phyloP scores from a whole-genome alignment of 2,797 vertebrate genomes.

The Sebastes miniatus region DNA sequence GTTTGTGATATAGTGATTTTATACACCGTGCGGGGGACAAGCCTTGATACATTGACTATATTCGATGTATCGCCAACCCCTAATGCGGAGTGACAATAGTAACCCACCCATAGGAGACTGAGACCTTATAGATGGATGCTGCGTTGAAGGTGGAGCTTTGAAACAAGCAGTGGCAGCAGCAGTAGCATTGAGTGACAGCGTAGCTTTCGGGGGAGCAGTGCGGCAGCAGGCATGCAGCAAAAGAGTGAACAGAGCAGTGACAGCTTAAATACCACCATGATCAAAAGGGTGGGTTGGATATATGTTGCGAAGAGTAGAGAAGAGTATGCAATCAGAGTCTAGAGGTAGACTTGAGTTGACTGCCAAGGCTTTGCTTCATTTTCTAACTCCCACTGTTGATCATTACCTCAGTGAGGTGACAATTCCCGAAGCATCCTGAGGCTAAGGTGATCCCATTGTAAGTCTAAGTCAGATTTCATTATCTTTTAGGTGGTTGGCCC shows the following conservation, averaged over 20 bases:
- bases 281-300: background rate
- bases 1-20: too few relatives aligned
- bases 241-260: background rate
- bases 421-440: too few relatives aligned
- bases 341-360: background rate
- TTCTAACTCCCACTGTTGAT: background rate
- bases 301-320: background rate
- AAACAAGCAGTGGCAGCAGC: background rate
- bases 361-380: background rate
- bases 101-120: background rate
- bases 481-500: background rate
- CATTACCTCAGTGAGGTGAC: background rate
- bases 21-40: too few relatives aligned
- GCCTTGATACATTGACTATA: too few relatives aligned
- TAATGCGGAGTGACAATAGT: background rate
- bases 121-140: background rate
- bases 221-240: background rate
- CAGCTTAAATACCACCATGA: background rate
- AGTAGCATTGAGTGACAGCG: background rate
- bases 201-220: background rate
- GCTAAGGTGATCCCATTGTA: background rate
- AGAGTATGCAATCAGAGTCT: background rate
- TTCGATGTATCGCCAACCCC: too few relatives aligned
- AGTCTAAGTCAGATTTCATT: background rate
- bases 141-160: background rate